Evolutionary conservation across 2,888 invertebrate genomes (phyloP).

Genomic region (Abrostola tripartita): DNA sequence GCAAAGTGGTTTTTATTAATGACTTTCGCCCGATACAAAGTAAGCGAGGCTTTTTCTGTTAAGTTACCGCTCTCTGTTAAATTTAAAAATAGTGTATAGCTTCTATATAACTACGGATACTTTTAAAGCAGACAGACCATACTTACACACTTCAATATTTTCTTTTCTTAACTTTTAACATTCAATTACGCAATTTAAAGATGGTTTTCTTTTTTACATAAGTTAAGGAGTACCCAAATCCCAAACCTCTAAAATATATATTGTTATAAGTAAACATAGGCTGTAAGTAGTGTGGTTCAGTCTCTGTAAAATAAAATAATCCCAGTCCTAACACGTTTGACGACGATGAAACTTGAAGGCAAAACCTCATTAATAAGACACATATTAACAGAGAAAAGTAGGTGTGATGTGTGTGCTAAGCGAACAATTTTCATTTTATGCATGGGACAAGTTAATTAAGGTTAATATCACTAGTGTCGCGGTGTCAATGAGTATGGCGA

Average conservation of each 20-base stretch:
- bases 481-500: slow-evolving; percentile 71
- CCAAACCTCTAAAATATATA: no score
- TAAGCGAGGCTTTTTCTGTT: slow-evolving; percentile 15
- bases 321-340: no score
- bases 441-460: slow-evolving; percentile 62
- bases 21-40: slow-evolving; percentile 41
- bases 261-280: no score
- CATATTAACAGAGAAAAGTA: slow-evolving; percentile 37
- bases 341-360: neutral
- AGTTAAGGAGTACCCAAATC: no score
- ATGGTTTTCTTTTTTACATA: no score
- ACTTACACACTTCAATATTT: no score
- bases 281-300: no score
- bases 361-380: slow-evolving; percentile 24
- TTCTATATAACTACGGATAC: neutral
- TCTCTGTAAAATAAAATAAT: no score
- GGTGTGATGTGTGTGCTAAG: slow-evolving; percentile 30
- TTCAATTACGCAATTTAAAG: no score
- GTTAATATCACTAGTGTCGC: slow-evolving; percentile 58
- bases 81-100: neutral
- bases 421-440: slow-evolving; percentile 36
- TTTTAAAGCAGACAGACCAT: slow-evolving; percentile 2
- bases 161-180: no score
- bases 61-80: slow-evolving; percentile 28
- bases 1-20: slow-evolving; percentile 34